Base-by-base conservation (phyloP, 2,888 invertebrate species). In the Pteria penguin region DNA sequence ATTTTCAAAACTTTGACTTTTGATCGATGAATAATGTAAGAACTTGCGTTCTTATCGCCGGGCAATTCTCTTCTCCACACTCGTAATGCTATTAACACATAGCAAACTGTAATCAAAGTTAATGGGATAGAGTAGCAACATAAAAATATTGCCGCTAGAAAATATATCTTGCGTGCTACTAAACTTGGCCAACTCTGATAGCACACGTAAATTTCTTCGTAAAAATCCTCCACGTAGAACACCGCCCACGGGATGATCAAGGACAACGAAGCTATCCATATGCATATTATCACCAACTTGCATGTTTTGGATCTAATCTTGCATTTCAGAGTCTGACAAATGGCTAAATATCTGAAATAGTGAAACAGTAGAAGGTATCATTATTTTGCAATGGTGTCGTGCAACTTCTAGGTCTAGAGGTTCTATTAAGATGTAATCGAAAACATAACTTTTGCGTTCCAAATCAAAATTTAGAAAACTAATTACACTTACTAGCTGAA, bases 1-100 rank as follows among this genome's bases (percentile, higher is more conserved):
- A 98, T 98, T 93, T 97, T 97, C 27, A 97, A 96, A 58, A 97
- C 97, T 92, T 97, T 97, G 54, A 97, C 96, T 93, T 97, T 97
- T 58, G 97, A 97, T 92, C 97, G 97, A 88, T 97, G 87, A n/a
- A 90, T 88, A 36, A 88, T 85, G 24, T 86, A 84, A 5, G 82
- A 82, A 36, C 86, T 87, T 1, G 87, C 81, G 45, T 88, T 97
- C 18, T 97, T 96, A 90, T 97, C 97, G 0, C 96, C 96, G 0
- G 97, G 97, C 82, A 97, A 97, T 81, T 96, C 94, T 52, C 98
- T 94, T 80, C 96, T 95, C 94, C 96, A 97, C 5, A 97, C 96
- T 85, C 96, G 96, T 86, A 97, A 95, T 95, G 97, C 97, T 88
- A 98, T 98, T 67, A 97, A 94, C 29, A 96, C 95, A 93, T 98